Evolutionary conservation across 2,888 invertebrate species (phyloP), one percentile per base, ranked within the genome.

Genomic region (Phrixothrix hirtus): DNA sequence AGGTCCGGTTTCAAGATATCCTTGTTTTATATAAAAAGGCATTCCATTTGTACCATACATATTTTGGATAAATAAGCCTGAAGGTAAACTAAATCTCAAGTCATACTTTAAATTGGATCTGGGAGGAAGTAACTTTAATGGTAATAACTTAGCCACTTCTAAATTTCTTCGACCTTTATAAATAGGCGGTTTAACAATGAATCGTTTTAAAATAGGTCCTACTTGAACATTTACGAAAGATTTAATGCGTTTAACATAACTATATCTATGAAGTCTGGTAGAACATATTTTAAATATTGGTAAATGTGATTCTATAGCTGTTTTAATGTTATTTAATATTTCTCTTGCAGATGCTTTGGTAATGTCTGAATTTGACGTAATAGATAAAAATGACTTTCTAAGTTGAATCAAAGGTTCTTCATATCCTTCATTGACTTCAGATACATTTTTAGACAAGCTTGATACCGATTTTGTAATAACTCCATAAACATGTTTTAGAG

Each of bases 241-340:
- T 31, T 60, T 60, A 1, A 58, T 29, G 5, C 60, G 35, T 36
- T 55, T 58, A 4, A 60, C 60, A 26, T 60, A 60, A 25, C 47
- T 41, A 11, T 49, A 47, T 36, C 52, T 49, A 17, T 60, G 60
- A 3, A 60, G 44, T 16, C 25, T 52, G 27, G 52, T 58, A 3
- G 60, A 58, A 29, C 58, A 54, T 13, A 60, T 60, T 38, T 58
- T 60, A 45, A 58, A 60, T 5, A 56, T 32, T 2, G 60, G 60
- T 12, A 56, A 27, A 21, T 48, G 48, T 15, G 45, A 29, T n/a
- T 54, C 37, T 1, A 47, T 27, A 0, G 50, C 52, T 10, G 30
- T 21, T 41, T 51, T 56, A 21, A 60, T 37, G 6, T 45, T 29
- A 11, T 42, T 32, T 10, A 55, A 21, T n/a, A 45, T 29, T 5